phyloP scores from a whole-genome alignment of 2,888 invertebrate species.

The Phytoseiulus persimilis region DNA sequence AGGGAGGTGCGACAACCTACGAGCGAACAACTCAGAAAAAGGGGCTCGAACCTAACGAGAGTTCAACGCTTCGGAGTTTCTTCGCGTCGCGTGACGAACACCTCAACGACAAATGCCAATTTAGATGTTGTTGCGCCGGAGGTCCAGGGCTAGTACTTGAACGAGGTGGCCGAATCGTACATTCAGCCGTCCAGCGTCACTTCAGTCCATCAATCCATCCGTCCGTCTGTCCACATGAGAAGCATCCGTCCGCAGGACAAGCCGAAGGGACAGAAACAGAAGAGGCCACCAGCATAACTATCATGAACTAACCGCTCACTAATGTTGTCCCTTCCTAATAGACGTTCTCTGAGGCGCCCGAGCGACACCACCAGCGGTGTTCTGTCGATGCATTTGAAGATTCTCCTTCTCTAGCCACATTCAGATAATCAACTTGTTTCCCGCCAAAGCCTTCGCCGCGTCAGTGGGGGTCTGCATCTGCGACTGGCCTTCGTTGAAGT shows the following conservation, averaged over 20 bases:
- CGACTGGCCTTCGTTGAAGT: too few species aligned
- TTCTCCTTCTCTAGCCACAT: neutral
- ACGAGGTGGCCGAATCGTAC: neutral
- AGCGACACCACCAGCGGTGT: neutral
- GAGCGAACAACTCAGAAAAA: neutral
- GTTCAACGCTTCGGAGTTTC: neutral
- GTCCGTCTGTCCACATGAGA: neutral
- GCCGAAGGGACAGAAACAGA: neutral
- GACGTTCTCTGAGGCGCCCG: slow-evolving; percentile 5
- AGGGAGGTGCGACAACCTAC: neutral
- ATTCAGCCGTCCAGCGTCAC: neutral
- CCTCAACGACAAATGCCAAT: neutral
- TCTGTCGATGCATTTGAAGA: neutral
- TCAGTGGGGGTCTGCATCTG: neutral
- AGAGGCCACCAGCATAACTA: neutral
- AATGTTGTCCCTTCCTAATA: neutral
- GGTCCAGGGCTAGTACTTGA: neutral
- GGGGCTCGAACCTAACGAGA: slow-evolving; percentile 5
- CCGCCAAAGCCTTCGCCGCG: neutral
- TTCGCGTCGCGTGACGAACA: slow-evolving; percentile 5
- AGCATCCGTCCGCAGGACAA: neutral
- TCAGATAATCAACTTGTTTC: neutral
- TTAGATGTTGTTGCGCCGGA: neutral
- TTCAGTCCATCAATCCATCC: neutral
- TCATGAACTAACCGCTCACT: neutral